Base-by-base conservation (phyloP, 2,113 vertebrate species). In the Pelecanoides urinatrix region DNA sequence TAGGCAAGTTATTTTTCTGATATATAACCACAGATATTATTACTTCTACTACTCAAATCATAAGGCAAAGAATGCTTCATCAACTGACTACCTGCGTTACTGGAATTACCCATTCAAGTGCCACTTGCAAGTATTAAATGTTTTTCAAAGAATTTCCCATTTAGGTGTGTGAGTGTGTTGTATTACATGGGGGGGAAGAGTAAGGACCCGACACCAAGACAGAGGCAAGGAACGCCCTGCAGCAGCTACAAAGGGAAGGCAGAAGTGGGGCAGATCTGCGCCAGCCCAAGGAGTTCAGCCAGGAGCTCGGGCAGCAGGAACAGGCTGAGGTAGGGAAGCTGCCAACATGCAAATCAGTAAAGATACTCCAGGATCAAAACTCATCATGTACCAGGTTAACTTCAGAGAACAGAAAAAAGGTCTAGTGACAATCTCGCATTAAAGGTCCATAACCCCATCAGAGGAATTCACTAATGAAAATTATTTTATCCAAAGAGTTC, bases 401-500 rank as follows among this genome's bases (percentile, higher is more conserved):
- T 63, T 63, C 87, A 71, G 45, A 88, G 74, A 62, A 59, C 74
- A 81, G 30, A 52, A 70, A 71, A 62, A 88, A 40, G 10, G 49
- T 19, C 73, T 65, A 40, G 68, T 34, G 55, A 62, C 4, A 3
- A 91, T 29, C n/a, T 81, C 73, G 27, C 42, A 38, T 52, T 66
- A 84, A 53, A 82, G 58, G 86, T 75, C 81, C 17, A 4, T 81
- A 91, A 91, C 38, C 44, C 61, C 36, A 74, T 71, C 72, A 76
- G 56, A 91, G 34, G 70, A 87, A 89, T 76, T 86, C 30, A 61
- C 66, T 75, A 96, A 93, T 59, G 68, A 86, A 82, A 75, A 74
- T 26, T 32, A 59, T 66, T 95, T 94, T 38, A 89, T 27, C 36
- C 61, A 20, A 89, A 88, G 76, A 55, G 42, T 13, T 88, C 80